These are phyloP conservation scores for Noctua pronuba DNA, from an alignment of 2,888 invertebrate genomes.

Conservation along the genomic window DNA sequence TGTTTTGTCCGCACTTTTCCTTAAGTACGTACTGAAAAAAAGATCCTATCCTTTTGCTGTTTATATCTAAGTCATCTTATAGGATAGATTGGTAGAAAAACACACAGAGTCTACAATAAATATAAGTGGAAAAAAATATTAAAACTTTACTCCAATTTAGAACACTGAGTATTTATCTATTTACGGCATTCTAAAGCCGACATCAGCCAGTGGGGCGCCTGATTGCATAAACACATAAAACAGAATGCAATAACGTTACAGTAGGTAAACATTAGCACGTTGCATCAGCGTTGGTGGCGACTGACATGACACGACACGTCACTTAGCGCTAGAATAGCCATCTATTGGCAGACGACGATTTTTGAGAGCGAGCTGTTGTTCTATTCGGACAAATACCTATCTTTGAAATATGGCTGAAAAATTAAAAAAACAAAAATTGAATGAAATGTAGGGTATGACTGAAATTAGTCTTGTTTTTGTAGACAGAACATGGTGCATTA, in stretches of 20 bases:
- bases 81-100: not conserved
- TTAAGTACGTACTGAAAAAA: not conserved
- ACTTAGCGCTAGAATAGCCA: conserved; percentile 15
- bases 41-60: not conserved
- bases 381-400: conserved; percentile 10
- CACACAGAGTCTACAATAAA: not conserved
- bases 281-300: conserved; percentile 45
- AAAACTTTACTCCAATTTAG: not conserved
- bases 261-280: conserved; percentile 32
- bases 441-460: not conserved
- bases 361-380: conserved; percentile 18
- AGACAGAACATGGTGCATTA: not conserved
- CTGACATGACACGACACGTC: conserved; percentile 38
- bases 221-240: conserved; percentile 28
- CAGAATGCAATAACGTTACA: conserved; percentile 22
- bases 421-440: too few relatives aligned
- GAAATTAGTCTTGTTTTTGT: not conserved
- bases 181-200: conserved; percentile 21
- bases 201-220: conserved; percentile 54
- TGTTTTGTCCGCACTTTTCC: not conserved
- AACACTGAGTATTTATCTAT: conserved; percentile 19
- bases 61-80: not conserved
- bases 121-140: not conserved
- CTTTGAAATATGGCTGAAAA: not conserved
- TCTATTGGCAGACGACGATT: conserved; percentile 33